Conservation (phyloP, 1,140 invertebrate species). For the Dryas iulia region DNA sequence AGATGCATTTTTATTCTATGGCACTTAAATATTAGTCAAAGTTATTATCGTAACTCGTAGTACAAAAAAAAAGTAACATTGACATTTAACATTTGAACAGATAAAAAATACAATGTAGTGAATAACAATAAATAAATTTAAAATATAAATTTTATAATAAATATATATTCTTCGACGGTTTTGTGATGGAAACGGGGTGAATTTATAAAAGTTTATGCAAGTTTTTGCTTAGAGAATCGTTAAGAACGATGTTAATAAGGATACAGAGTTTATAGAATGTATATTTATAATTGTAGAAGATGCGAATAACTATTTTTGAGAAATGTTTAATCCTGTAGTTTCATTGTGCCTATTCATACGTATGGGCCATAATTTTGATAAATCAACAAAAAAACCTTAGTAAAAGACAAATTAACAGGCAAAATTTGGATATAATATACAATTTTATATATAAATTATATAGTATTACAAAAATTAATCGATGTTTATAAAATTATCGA, state of each 20-base stretch:
- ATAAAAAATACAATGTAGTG: no score
- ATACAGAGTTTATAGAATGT: neutral
- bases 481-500: no score
- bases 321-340: neutral
- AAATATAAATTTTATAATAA: no score
- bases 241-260: neutral
- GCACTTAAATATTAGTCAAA: no score
- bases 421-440: no score
- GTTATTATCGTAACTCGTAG: no score
- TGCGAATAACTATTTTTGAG: neutral
- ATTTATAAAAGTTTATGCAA: neutral
- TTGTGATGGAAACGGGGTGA: neutral
- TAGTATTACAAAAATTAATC: no score
- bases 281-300: neutral
- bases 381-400: neutral
- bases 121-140: no score
- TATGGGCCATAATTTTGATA: neutral
- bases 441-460: no score
- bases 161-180: neutral
- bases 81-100: no score
- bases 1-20: no score
- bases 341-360: neutral
- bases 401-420: neutral
- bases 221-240: neutral
- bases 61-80: no score